Conservation (phyloP, 1,140 invertebrate genomes). For the Bombus terrestris region DNA sequence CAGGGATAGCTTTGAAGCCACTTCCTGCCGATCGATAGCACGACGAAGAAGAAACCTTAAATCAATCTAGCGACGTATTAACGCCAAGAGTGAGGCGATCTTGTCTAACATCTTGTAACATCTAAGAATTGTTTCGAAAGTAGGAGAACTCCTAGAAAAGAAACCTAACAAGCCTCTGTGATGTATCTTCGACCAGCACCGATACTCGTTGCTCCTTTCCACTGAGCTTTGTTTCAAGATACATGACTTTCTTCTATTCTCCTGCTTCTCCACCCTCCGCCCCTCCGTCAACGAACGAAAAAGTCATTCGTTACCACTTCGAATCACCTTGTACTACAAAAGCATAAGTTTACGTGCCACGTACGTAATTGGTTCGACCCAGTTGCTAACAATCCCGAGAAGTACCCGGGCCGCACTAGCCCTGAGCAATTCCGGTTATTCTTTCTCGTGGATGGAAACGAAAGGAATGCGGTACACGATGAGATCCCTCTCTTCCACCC, state of each 20-base stretch:
- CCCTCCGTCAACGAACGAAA: not conserved
- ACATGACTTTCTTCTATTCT: not conserved
- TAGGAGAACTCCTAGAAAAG: not conserved
- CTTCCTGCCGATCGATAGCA: not conserved
- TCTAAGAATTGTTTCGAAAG: not conserved
- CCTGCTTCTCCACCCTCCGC: not conserved
- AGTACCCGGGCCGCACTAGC: conserved; percentile 43
- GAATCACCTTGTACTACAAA: conserved; percentile 50
- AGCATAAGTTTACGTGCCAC: conserved; percentile 52
- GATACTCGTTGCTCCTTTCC: too few relatives aligned
- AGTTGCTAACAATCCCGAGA: conserved; percentile 53
- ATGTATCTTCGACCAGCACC: not conserved
- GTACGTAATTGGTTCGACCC: conserved; percentile 56
- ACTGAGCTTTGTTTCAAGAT: conserved; percentile 19
- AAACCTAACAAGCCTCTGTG: conserved; percentile 15
- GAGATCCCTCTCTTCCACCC: conserved; percentile 5
- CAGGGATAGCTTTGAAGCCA: too few relatives aligned
- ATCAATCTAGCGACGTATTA: not conserved
- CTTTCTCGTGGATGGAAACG: conserved; percentile 33
- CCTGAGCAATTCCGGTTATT: conserved; percentile 50
- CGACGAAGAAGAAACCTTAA: not conserved
- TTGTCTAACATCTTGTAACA: not conserved
- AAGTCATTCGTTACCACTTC: conserved; percentile 45
- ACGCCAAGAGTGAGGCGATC: not conserved
- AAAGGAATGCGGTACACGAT: conserved; percentile 1